Conservation (phyloP, 2,797 vertebrate genomes). For the Moxostoma hubbsi region DNA sequence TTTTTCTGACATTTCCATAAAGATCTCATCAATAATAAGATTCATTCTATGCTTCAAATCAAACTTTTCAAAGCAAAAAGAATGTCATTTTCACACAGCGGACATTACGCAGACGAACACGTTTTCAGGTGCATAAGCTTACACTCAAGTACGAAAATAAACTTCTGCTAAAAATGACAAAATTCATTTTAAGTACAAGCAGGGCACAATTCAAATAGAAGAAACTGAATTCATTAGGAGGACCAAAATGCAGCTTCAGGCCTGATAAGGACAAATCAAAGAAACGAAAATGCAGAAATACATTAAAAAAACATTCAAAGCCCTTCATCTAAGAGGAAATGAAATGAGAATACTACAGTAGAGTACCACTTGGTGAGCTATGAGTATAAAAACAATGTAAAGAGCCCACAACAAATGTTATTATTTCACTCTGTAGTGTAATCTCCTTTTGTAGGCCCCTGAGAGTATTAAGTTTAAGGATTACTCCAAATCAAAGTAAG, state of each 20-base stretch:
- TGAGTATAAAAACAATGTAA: constrained; percentile 24
- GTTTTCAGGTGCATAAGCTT: not conserved
- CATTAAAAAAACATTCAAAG: not conserved
- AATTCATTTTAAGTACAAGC: not conserved
- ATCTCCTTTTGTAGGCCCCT: constrained; percentile 32
- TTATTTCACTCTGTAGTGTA: constrained; percentile 24
- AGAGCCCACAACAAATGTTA: constrained; percentile 8
- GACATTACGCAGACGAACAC: not conserved
- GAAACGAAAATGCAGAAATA: constrained; percentile 13
- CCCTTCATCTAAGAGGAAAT: constrained; percentile 11
- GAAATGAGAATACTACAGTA: constrained; percentile 15
- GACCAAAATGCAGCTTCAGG: constrained; percentile 8
- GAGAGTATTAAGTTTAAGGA: constrained; percentile 41
- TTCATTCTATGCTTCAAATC: not conserved
- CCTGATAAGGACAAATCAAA: constrained; percentile 12
- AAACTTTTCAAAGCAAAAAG: constrained; percentile 3
- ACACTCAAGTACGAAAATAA: not conserved
- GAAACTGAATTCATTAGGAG: not conserved
- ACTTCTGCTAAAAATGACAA: not conserved
- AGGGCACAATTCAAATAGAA: not conserved
- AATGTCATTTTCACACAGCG: constrained; percentile 26
- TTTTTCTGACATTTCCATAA: constrained; percentile 37
- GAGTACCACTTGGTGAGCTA: not conserved
- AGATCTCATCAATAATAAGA: constrained; percentile 36
- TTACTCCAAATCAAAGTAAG: constrained; percentile 41